Evolutionary conservation across 1,140 invertebrate species (phyloP), one percentile per base, ranked within the genome.

Genomic region (Macrobrachium rosenbergii): DNA sequence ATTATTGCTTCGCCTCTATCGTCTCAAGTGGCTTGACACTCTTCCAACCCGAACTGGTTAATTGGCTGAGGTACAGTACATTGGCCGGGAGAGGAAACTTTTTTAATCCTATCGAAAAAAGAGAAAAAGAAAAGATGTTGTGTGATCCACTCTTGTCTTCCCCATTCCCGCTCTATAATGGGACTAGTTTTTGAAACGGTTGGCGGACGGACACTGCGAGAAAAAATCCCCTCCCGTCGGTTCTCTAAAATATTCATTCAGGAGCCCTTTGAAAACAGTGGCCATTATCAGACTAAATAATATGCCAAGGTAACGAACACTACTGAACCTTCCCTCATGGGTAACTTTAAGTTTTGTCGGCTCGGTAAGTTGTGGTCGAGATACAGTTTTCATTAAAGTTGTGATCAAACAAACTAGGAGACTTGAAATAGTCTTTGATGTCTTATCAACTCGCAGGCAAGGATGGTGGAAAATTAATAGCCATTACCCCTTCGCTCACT

Each of bases 361-460:
- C 52, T 52, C 60, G 76, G 28, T 37, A 85, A 85, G 83, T 85
- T 85, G 83, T 85, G 83, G 83, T 69, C 75, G 37, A 85, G 83
- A 85, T 85, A 85, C 83, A 85, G 83, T 85, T 85, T 85, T 85
- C 83, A 85, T 85, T 85, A 85, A 85, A 85, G 83, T 85, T 85
- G 75, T 85, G 83, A 85, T 85, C 83, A 85, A 85, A 85, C 83
- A 85, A 78, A 85, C 83, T 76, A 60, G 83, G 83, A 78, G 83
- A 78, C 83, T 85, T 85, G 83, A 85, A 79, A 85, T 37, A 85
- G 77, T 85, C 83, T 85, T 85, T 85, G 83, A 85, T 85, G 83
- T 85, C 45, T 60, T 28, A 69, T 75, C 58, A 76, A 63, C 45
- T 62, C 75, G 83, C 75, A 37, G 62, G 75, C 76, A 78, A 45